Conservation (phyloP, 2,113 vertebrate genomes). For the Dromaius novaehollandiae region DNA sequence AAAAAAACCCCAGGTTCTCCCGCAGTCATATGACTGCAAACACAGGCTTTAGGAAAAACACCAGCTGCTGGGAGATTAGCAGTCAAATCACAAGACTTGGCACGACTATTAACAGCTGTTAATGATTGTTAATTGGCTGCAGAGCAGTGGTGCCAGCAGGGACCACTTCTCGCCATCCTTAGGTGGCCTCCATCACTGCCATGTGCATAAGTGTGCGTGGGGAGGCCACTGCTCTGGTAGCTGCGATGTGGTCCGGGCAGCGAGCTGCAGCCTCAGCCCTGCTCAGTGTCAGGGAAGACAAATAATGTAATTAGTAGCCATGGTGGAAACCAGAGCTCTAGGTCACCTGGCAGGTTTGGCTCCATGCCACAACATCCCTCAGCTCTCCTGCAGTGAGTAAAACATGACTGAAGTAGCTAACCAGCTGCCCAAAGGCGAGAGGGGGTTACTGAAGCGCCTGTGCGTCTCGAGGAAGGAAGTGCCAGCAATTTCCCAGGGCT, state of each 20-base stretch:
- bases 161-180: background rate
- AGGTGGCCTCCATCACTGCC: rapidly evolving
- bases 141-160: rapidly evolving
- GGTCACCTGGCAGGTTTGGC: background rate
- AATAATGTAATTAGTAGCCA: rapidly evolving
- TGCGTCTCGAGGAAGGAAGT: background rate
- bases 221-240: background rate
- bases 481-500: background rate
- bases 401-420: background rate
- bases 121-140: rapidly evolving
- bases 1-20: background rate
- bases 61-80: slow-evolving; percentile 38
- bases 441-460: rapidly evolving
- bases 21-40: slow-evolving; percentile 7
- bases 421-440: background rate
- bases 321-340: background rate
- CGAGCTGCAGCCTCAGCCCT: background rate
- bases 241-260: rapidly evolving
- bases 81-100: slow-evolving; percentile 40
- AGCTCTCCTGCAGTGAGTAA: rapidly evolving
- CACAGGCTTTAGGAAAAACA: slow-evolving; percentile 17
- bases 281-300: rapidly evolving
- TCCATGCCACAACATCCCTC: rapidly evolving
- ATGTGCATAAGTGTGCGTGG: rapidly evolving
- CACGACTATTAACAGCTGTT: background rate